Conservation (phyloP, 2,888 invertebrate species). For the Andrena praecox region DNA sequence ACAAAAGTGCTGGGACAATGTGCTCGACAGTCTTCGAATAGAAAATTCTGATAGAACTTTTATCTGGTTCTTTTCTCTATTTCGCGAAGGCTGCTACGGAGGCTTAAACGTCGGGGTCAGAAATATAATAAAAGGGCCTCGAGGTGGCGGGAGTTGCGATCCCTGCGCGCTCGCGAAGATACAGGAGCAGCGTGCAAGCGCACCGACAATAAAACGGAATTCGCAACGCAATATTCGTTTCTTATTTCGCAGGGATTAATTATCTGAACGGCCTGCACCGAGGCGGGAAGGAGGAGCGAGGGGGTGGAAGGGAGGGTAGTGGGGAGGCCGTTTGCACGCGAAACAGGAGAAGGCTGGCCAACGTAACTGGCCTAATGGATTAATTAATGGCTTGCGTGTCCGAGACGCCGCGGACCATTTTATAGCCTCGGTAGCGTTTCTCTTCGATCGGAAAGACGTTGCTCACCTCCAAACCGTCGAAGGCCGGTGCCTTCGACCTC, state of each 20-base stretch:
- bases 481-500: slow-evolving; percentile 15
- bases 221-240: slow-evolving; percentile 74
- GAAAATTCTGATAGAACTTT: too few species aligned
- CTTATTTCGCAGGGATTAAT: slow-evolving; percentile 75
- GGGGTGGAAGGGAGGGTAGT: background rate
- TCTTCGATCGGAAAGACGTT: slow-evolving; percentile 30
- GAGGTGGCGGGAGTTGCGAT: slow-evolving; percentile 6
- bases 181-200: slow-evolving; percentile 31
- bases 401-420: slow-evolving; percentile 44
- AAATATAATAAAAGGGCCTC: slow-evolving; percentile 27
- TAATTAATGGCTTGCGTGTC: slow-evolving; percentile 56
- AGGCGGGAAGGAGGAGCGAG: slow-evolving; percentile 6
- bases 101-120: slow-evolving; percentile 44
- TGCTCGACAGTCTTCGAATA: too few species aligned
- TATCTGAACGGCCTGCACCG: slow-evolving; percentile 56
- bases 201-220: slow-evolving; percentile 67
- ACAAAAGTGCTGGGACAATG: too few species aligned
- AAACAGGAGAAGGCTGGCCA: slow-evolving; percentile 44
- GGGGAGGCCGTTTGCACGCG: slow-evolving; percentile 47
- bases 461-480: slow-evolving; percentile 36
- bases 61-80: too few species aligned
- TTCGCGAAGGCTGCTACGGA: slow-evolving; percentile 5
- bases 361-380: slow-evolving; percentile 58
- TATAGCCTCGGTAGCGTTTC: slow-evolving; percentile 43
- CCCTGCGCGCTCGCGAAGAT: slow-evolving; percentile 13